A percentile compares a stretch with the other conserved stretches of the same genome.
Evolutionary conservation across 2,797 vertebrate species (phyloP).

Genomic region (Spinibarbus caldwelli): DNA sequence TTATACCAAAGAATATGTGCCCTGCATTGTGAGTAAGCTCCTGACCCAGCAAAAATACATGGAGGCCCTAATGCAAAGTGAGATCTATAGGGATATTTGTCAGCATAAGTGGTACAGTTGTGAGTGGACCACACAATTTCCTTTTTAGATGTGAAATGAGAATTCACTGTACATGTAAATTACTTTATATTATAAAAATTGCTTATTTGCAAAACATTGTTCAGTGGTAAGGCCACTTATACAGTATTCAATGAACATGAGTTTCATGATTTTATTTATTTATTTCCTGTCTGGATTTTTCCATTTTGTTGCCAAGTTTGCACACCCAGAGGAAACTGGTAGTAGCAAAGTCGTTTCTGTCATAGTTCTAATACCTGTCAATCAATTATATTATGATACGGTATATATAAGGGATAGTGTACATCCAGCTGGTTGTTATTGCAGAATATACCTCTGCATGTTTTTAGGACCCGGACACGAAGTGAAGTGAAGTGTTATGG

Average conservation of each 20-base stretch:
- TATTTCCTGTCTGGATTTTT: background rate
- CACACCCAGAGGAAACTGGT: background rate
- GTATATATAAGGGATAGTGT: background rate
- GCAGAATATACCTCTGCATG: background rate
- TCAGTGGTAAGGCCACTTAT: background rate
- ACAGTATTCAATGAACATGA: background rate
- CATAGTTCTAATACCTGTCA: no score
- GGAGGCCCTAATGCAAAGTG: slow-evolving; percentile 53
- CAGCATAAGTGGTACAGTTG: slow-evolving; percentile 1
- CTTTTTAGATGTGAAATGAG: background rate
- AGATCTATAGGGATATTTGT: slow-evolving; percentile 22
- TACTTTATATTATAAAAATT: background rate
- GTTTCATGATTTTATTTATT: background rate
- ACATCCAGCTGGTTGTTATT: background rate
- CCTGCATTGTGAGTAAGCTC: slow-evolving; percentile 69
- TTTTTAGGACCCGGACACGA: background rate
- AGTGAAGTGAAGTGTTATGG: background rate
- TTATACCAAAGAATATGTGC: slow-evolving; percentile 72
- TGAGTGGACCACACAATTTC: background rate
- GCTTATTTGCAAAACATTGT: background rate
- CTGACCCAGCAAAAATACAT: slow-evolving; percentile 72
- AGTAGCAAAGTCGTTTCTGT: background rate
- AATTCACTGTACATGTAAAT: background rate
- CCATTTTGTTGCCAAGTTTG: background rate
- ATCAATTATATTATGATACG: background rate